Conservation (phyloP, 2,113 vertebrate genomes). For the Eira barbara region DNA sequence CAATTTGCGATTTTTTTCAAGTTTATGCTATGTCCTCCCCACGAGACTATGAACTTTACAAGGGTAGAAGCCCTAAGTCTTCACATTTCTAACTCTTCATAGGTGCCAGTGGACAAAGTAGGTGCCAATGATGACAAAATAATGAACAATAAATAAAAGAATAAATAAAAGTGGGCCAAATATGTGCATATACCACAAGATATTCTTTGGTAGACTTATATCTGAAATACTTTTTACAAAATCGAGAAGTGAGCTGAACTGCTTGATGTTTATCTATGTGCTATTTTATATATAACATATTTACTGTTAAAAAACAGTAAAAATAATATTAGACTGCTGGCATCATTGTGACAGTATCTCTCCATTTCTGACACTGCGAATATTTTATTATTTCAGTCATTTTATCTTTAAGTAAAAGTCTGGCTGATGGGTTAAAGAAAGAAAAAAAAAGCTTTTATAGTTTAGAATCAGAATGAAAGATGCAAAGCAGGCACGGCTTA, state of each 20-base stretch:
- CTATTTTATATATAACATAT: background rate
- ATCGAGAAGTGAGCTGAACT: background rate
- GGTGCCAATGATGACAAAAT: background rate
- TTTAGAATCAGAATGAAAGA: conserved; percentile 62
- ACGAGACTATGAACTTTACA: background rate
- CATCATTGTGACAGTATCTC: conserved; percentile 53
- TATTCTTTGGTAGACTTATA: background rate
- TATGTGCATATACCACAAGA: background rate
- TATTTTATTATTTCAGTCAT: conserved; percentile 62
- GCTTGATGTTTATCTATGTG: background rate
- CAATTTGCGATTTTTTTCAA: background rate
- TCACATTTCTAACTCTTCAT: background rate
- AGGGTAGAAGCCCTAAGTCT: background rate
- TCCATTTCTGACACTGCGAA: conserved; percentile 50
- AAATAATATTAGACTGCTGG: conserved; percentile 63
- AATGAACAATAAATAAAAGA: background rate
- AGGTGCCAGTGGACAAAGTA: background rate
- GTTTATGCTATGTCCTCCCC: background rate
- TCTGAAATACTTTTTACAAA: background rate
- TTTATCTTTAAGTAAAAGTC: conserved; percentile 64
- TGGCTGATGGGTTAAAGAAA: conserved; percentile 14
- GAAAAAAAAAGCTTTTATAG: conserved; percentile 41
- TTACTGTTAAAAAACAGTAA: conserved; percentile 68
- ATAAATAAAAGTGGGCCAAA: background rate
- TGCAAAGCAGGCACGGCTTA: conserved; percentile 68